A percentile compares a stretch with the other conserved stretches of the same genome.
Conservation (phyloP, 2,797 vertebrate species). For the Podarcis siculus region DNA sequence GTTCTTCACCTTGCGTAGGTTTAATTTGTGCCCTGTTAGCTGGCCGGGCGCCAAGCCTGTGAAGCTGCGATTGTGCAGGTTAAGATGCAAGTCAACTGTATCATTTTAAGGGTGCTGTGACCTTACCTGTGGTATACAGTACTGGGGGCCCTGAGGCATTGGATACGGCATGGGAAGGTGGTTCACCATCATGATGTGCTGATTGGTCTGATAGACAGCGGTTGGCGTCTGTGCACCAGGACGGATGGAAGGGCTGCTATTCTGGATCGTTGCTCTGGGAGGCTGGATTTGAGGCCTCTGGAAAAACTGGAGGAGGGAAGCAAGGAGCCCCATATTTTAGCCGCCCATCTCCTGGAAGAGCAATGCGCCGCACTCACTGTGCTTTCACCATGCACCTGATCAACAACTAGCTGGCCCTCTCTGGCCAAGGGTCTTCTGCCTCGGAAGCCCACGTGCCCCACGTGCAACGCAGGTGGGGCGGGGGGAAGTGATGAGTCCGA, state of each 20-base stretch:
- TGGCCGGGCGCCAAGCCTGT: too few species aligned
- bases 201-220: conserved; percentile 92
- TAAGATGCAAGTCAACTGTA: background rate
- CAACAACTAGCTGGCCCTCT: too few species aligned
- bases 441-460: background rate
- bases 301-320: conserved; percentile 86
- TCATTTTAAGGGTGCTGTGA: background rate
- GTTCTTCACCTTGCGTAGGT: too few species aligned
- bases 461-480: background rate
- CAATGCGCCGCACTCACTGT: background rate
- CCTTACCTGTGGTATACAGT: conserved; percentile 95
- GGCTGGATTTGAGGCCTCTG: conserved; percentile 96
- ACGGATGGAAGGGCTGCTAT: conserved; percentile 90
- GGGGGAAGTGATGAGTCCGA: accelerated
- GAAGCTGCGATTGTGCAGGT: too few species aligned
- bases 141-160: conserved; percentile 93
- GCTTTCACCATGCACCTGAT: background rate
- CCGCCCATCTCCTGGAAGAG: background rate
- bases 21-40: too few species aligned
- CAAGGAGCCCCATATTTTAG: background rate
- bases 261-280: conserved; percentile 89
- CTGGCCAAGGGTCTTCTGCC: background rate
- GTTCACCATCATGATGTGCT: conserved; percentile 98
- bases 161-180: conserved; percentile 94
- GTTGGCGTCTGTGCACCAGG: conserved; percentile 90